phyloP scores from a whole-genome alignment of 1,140 invertebrate species.

The Saccostrea glomerata region DNA sequence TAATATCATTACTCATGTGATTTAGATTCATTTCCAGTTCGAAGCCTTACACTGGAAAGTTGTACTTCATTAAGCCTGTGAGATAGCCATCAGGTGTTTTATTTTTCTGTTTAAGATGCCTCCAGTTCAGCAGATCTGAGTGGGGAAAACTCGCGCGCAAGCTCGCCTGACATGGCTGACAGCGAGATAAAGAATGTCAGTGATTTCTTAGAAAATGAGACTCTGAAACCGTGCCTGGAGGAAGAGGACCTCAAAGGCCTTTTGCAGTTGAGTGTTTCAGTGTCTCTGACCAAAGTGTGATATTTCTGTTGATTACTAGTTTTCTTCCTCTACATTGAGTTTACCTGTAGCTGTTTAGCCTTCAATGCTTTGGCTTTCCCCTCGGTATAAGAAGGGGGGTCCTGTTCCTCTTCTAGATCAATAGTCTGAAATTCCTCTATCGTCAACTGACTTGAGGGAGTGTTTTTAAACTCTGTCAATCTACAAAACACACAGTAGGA shows the following conservation, averaged over 20 bases:
- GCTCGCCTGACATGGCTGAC: neutral
- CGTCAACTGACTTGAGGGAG: conserved; percentile 92
- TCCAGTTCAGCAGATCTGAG: neutral
- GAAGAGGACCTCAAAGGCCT: conserved; percentile 33
- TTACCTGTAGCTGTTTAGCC: conserved; percentile 61
- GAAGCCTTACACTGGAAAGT: no score
- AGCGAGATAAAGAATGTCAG: conserved; percentile 4
- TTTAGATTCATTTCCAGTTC: no score
- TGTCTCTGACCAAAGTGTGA: neutral
- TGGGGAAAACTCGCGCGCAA: conserved; percentile 3
- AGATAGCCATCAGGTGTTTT: no score
- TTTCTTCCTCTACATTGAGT: neutral
- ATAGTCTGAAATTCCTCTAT: conserved; percentile 98
- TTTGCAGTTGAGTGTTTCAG: neutral
- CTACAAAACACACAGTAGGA: conserved; percentile 73
- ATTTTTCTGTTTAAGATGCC: conserved; percentile 2
- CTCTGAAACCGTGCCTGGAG: conserved; percentile 58
- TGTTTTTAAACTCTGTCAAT: conserved; percentile 96
- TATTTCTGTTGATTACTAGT: neutral
- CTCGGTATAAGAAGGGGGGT: conserved; percentile 93
- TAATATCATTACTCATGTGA: no score
- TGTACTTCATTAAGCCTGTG: no score
- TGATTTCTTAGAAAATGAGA: conserved; percentile 59
- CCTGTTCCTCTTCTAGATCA: conserved; percentile 97
- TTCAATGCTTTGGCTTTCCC: conserved; percentile 86